These are phyloP conservation scores for Agrotis exclamationis DNA, from an alignment of 2,888 invertebrate species.

Conservation along the genomic window DNA sequence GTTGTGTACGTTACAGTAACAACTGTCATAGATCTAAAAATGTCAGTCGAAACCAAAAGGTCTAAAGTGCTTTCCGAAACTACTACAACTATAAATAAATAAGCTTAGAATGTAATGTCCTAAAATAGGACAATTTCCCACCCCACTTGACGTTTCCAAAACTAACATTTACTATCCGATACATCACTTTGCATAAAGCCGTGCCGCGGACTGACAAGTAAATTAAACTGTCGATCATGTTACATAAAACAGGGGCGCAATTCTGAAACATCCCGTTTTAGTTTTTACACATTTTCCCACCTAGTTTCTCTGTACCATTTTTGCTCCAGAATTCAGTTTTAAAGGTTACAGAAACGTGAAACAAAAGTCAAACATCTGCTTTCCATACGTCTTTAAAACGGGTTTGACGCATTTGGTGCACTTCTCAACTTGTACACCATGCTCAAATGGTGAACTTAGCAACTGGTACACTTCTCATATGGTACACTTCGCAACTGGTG, in stretches of 20 bases:
- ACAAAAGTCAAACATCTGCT: background rate
- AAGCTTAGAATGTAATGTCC: background rate
- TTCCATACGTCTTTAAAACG: too few species aligned
- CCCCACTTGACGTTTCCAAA: constrained; percentile 21
- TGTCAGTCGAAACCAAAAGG: too few species aligned
- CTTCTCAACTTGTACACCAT: too few species aligned
- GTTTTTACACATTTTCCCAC: constrained; percentile 26
- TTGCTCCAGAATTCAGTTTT: constrained; percentile 29
- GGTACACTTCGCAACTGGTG: too few species aligned
- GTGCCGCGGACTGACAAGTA: constrained; percentile 62
- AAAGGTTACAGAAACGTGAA: background rate
- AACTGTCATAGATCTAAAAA: too few species aligned
- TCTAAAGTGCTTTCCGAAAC: too few species aligned
- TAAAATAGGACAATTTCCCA: constrained; percentile 31
- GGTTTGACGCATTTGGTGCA: too few species aligned
- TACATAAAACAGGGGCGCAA: constrained; percentile 45
- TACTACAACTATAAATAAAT: constrained; percentile 4
- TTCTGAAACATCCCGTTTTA: constrained; percentile 25
- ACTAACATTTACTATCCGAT: constrained; percentile 56
- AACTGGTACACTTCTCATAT: too few species aligned
- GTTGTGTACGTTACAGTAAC: too few species aligned
- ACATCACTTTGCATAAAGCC: constrained; percentile 59
- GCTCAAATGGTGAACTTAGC: too few species aligned
- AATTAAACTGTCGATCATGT: constrained; percentile 71
- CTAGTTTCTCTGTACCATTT: constrained; percentile 23